These are phyloP conservation scores for Ormyrus labotus DNA, from an alignment of 2,888 invertebrate species.

Conservation along the genomic window DNA sequence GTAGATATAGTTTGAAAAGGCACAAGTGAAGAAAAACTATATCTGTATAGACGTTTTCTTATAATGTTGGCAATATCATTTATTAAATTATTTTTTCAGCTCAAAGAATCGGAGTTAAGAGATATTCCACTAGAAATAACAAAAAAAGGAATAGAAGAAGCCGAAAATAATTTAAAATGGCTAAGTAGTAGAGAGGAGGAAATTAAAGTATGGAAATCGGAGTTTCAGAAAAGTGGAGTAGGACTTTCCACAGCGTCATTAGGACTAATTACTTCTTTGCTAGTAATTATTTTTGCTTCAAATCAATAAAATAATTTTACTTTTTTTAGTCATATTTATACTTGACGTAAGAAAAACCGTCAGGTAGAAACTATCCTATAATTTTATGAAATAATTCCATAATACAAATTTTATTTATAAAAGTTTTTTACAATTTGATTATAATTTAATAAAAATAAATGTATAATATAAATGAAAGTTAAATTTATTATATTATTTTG, in stretches of 20 bases:
- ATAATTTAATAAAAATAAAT: too few species aligned
- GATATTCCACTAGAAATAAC: slow-evolving; percentile 29
- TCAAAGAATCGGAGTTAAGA: not conserved
- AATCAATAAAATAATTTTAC: slow-evolving; percentile 1
- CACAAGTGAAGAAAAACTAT: not conserved
- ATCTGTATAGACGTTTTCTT: not conserved
- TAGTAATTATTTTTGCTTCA: slow-evolving; percentile 8
- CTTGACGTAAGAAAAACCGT: too few species aligned
- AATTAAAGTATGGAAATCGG: not conserved
- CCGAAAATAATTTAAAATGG: slow-evolving; percentile 51
- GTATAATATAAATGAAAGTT: too few species aligned
- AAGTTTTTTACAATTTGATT: too few species aligned
- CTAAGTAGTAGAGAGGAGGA: slow-evolving; percentile 24
- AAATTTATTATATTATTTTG: too few species aligned
- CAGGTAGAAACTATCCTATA: too few species aligned
- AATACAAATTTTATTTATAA: too few species aligned
- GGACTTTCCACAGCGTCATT: slow-evolving; percentile 9
- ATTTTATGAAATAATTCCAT: too few species aligned
- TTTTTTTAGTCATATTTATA: slow-evolving; percentile 7
- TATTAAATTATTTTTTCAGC: slow-evolving; percentile 9
- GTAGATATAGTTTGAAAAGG: not conserved
- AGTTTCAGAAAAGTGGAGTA: not conserved
- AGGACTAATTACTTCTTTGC: slow-evolving; percentile 54
- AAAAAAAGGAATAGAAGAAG: slow-evolving; percentile 1
- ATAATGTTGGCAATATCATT: not conserved